Base-by-base conservation (phyloP, 2,888 invertebrate species). In the Xiphydria camelus region DNA sequence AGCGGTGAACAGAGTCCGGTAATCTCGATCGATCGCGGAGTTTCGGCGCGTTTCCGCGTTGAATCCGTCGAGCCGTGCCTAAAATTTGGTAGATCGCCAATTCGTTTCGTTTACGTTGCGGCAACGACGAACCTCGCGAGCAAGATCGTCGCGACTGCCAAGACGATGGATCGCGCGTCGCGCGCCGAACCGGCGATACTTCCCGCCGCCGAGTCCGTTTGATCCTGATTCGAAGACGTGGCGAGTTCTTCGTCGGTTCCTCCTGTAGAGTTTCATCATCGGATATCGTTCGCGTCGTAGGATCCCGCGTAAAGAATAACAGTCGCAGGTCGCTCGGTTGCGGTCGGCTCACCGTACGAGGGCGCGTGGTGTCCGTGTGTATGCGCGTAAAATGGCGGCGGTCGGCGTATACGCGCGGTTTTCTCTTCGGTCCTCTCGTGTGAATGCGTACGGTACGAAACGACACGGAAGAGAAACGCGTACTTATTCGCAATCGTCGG, bases 181-280 rank as follows among this genome's bases (percentile, higher is more conserved):
- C 1, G 3, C 62, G 64, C 39, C 57, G 56, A 7, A 58, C 58
- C 42, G 3, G 19, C n/a, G 17, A 17, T n/a, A 17, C 18, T 17
- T 3, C 19, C 34, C n/a, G 15, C 19, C 1, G 18, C 7, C 15
- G 34, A 33, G 15, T 10, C 34, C 5, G 44, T 48, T 4, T 46
- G 31, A 33, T 57, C 55, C 38, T 60, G 63, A 49, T 66, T 64
- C 36, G 62, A 56, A 4, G 68, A 62, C 40, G 68, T 68, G 29
- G 61, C 66, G 22, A 68, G 59, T 47, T 65, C 61, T 45, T 68
- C 68, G 45, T 68, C 68, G 47, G 64, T 66, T 32, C 57, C 64
- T 57, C 66, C 68, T 69, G 62, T 55, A 49, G 55, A 59, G 47
- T 49, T 42, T 47, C 29, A 29, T 53, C 32, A 40, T 37, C 25